Percentiles rank a stretch among this genome's conserved stretches.
Conservation (phyloP, 2,113 vertebrate species). For the Micromys minutus region DNA sequence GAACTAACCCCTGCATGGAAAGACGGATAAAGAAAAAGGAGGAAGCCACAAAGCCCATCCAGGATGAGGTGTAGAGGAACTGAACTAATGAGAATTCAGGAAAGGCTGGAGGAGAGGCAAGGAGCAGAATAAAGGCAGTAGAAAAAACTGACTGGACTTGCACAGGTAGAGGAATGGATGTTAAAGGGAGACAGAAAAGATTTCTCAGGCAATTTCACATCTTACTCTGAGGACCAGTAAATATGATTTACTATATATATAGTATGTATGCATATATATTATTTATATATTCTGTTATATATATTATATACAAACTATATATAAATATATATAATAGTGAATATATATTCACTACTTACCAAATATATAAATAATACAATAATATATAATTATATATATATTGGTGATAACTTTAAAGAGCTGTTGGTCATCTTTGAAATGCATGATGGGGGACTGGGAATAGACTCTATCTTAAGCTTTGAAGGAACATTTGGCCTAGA, state of each 20-base stretch:
- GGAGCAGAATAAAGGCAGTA: neutral
- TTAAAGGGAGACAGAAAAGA: neutral
- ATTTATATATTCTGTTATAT: too few relatives aligned
- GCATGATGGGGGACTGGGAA: neutral
- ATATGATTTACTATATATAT: neutral
- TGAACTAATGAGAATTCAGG: neutral
- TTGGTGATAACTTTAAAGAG: constrained; percentile 14
- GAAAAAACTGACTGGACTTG: neutral
- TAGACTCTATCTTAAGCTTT: neutral
- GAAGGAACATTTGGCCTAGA: neutral
- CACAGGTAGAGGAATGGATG: neutral
- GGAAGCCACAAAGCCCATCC: neutral
- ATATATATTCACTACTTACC: too few relatives aligned
- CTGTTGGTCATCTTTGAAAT: neutral
- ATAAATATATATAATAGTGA: too few relatives aligned
- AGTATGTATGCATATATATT: too few relatives aligned
- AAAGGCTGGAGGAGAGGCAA: neutral
- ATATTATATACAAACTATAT: too few relatives aligned
- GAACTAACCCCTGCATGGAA: neutral
- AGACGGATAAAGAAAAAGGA: neutral
- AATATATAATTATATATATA: neutral
- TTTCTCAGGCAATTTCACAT: neutral
- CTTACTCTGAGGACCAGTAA: neutral
- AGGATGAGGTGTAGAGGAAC: neutral
- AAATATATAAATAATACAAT: too few relatives aligned